Conservation (phyloP, 2,797 vertebrate species). For the Rhabdomys pumilio region DNA sequence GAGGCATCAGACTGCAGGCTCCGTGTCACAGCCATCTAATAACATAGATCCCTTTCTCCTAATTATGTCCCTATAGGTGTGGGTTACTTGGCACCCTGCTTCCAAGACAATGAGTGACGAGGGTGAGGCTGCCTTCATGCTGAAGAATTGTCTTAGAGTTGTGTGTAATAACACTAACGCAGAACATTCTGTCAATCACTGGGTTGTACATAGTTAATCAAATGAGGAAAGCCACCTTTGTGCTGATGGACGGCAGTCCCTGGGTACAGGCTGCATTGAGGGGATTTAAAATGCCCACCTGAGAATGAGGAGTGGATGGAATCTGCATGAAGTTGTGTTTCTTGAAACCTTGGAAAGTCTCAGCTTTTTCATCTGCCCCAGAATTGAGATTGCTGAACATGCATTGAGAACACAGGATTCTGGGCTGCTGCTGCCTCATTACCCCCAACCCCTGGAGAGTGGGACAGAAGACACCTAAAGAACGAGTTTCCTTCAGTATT, state of each 20-base stretch:
- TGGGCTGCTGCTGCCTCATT: accelerated
- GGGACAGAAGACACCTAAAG: accelerated
- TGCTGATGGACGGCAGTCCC: slow-evolving; percentile 32
- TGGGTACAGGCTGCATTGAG: not conserved
- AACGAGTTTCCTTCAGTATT: slow-evolving; percentile 54
- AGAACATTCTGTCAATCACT: not conserved
- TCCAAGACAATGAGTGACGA: not conserved
- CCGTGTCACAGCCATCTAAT: accelerated
- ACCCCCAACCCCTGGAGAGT: accelerated
- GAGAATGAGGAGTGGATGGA: not conserved
- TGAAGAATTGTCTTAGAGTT: accelerated
- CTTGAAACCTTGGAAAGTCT: not conserved
- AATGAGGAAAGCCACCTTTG: not conserved
- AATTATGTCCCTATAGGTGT: not conserved
- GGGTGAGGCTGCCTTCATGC: accelerated
- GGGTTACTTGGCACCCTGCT: not conserved
- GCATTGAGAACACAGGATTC: accelerated
- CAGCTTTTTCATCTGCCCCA: not conserved
- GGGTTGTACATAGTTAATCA: not conserved
- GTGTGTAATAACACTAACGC: not conserved
- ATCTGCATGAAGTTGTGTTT: accelerated
- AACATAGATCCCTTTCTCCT: accelerated
- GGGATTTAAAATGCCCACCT: not conserved
- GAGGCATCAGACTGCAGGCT: not conserved
- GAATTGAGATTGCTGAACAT: accelerated